Conservation (phyloP, 92 coral and sea anemone genomes). For the Bergia puertoricense region DNA sequence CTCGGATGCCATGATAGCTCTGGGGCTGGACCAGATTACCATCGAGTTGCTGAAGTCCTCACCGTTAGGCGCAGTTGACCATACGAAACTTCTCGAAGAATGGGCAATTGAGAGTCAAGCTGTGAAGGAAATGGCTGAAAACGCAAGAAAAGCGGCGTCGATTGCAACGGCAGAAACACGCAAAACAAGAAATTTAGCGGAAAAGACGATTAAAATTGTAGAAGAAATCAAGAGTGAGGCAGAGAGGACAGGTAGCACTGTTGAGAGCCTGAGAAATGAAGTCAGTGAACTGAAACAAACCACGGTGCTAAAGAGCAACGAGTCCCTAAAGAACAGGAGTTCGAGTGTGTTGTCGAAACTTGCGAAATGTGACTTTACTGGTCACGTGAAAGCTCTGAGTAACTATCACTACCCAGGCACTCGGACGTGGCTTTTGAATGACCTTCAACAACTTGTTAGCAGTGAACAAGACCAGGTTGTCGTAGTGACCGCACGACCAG, state of each 20-base stretch:
- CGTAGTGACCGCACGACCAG: slow-evolving; percentile 61
- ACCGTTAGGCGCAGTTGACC: slow-evolving; percentile 20
- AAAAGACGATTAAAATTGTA: slow-evolving; percentile 20
- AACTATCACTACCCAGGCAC: slow-evolving; percentile 55
- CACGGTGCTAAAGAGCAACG: not conserved
- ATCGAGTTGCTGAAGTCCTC: slow-evolving; percentile 21
- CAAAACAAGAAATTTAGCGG: slow-evolving; percentile 22
- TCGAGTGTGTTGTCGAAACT: slow-evolving; percentile 39
- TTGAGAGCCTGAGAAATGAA: slow-evolving; percentile 24
- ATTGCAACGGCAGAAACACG: slow-evolving; percentile 25
- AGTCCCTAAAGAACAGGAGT: not conserved
- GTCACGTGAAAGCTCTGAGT: slow-evolving; percentile 40
- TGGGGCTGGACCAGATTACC: slow-evolving; percentile 51
- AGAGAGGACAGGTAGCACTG: slow-evolving; percentile 25
- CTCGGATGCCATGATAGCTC: slow-evolving; percentile 43
- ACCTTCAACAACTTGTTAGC: slow-evolving; percentile 47
- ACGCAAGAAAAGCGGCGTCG: slow-evolving; percentile 17
- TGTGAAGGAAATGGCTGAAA: slow-evolving; percentile 17
- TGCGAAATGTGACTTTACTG: slow-evolving; percentile 59
- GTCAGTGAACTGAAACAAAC: slow-evolving; percentile 9
- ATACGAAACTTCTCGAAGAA: slow-evolving; percentile 14
- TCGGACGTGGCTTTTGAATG: slow-evolving; percentile 62
- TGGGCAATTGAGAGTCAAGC: slow-evolving; percentile 37
- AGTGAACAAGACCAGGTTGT: slow-evolving; percentile 55
- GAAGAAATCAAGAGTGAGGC: slow-evolving; percentile 16